phyloP scores from a whole-genome alignment of 2,113 vertebrate genomes.

The Corythaeola cristata region DNA sequence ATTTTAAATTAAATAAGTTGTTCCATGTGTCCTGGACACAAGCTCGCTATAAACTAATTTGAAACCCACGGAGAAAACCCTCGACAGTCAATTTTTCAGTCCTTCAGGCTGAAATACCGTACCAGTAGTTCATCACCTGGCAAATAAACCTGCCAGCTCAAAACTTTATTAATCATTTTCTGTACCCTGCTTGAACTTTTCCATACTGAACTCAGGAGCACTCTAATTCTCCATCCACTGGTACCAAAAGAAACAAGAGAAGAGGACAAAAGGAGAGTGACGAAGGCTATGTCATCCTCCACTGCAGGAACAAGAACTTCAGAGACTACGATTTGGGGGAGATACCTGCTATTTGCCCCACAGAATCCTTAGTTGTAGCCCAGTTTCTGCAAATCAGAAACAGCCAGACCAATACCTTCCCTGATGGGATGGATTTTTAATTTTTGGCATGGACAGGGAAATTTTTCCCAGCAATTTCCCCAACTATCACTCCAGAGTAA shows the following conservation, averaged over 20 bases:
- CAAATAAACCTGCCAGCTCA: constrained; percentile 61
- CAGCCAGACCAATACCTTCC: background rate
- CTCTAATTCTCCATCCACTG: background rate
- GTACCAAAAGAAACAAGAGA: background rate
- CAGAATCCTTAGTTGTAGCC: background rate
- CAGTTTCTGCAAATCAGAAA: background rate
- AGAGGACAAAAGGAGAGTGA: background rate
- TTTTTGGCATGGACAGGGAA: background rate
- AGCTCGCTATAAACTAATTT: constrained; percentile 46
- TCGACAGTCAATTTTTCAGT: constrained; percentile 15
- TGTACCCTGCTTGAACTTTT: constrained; percentile 57
- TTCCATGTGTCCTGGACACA: constrained; percentile 59
- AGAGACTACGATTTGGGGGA: fast-evolving
- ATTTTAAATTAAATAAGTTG: constrained; percentile 67
- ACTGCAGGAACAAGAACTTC: background rate
- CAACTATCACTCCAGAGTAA: background rate
- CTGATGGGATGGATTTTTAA: background rate
- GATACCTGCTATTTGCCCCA: background rate
- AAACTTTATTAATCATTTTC: constrained; percentile 52
- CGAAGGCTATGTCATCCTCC: background rate
- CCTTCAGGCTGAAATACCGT: constrained; percentile 20
- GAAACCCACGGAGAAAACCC: constrained; percentile 56
- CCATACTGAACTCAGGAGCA: background rate
- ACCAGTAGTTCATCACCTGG: constrained; percentile 61
- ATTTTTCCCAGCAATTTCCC: background rate